A percentile compares a stretch with the other conserved stretches of the same genome.
Conservation (phyloP, 2,113 vertebrate genomes). For the Scomber colias region DNA sequence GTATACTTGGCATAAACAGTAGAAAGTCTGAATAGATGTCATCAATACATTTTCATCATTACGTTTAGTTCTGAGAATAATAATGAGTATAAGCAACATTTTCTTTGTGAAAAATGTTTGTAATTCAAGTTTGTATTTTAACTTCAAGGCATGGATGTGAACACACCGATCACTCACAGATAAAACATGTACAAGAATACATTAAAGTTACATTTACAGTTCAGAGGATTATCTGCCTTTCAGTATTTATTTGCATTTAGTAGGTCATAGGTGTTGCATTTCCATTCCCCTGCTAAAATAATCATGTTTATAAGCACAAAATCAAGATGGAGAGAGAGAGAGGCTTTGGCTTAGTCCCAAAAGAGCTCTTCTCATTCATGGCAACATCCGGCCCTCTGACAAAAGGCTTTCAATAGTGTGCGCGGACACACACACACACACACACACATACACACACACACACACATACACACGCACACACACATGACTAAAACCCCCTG, state of each 20-base stretch:
- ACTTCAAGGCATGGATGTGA: constrained; percentile 8
- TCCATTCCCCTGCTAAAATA: constrained; percentile 19
- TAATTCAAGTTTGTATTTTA: constrained; percentile 17
- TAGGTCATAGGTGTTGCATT: constrained; percentile 4
- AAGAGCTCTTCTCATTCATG: constrained; percentile 69
- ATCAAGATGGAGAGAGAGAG: constrained; percentile 15
- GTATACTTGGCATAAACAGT: too few relatives aligned
- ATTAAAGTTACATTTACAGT: constrained; percentile 29
- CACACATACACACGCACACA: constrained; percentile 18
- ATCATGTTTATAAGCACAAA: constrained; percentile 25
- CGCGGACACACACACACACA: constrained; percentile 24
- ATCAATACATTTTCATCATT: too few relatives aligned
- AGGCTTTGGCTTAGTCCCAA: constrained; percentile 61
- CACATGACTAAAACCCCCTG: constrained; percentile 9
- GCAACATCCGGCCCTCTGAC: constrained; percentile 75
- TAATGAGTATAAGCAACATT: not conserved
- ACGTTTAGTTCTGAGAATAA: not conserved
- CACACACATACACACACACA: constrained; percentile 35
- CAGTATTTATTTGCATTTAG: constrained; percentile 22
- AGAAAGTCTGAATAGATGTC: too few relatives aligned
- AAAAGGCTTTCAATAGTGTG: constrained; percentile 71
- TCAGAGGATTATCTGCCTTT: constrained; percentile 30
- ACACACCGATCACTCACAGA: not conserved
- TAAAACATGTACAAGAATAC: not conserved
- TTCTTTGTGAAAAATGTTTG: not conserved